These are phyloP conservation scores for Troides aeacus DNA, from an alignment of 2,888 invertebrate species.

Conservation along the genomic window DNA sequence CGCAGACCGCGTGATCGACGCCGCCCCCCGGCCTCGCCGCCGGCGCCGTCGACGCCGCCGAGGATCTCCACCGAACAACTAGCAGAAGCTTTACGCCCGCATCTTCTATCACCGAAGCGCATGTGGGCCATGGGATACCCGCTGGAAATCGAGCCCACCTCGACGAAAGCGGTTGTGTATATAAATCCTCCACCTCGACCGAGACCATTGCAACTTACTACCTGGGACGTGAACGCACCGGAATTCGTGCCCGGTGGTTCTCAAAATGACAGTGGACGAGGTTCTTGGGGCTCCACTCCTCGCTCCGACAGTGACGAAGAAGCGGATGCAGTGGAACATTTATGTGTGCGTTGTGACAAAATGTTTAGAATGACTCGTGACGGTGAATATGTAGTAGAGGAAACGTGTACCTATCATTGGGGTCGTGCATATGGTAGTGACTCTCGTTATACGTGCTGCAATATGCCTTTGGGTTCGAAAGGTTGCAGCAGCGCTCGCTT, in stretches of 20 bases:
- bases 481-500: conserved; percentile 84
- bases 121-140: conserved; percentile 87
- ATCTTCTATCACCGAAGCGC: conserved; percentile 81
- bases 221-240: conserved; percentile 84
- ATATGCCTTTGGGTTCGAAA: conserved; percentile 62
- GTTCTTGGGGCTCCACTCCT: conserved; percentile 78
- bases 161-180: conserved; percentile 82
- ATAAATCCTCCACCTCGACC: conserved; percentile 77
- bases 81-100: conserved; percentile 79
- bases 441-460: conserved; percentile 84
- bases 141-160: conserved; percentile 80
- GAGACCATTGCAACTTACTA: conserved; percentile 55
- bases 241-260: conserved; percentile 82
- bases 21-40: conserved; percentile 67
- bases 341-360: conserved; percentile 86
- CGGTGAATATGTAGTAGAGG: conserved; percentile 86
- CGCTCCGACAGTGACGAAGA: conserved; percentile 80
- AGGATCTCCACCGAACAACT: conserved; percentile 80
- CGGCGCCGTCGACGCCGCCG: conserved; percentile 61
- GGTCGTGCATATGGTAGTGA: conserved; percentile 84
- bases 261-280: conserved; percentile 77
- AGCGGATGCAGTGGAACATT: conserved; percentile 79
- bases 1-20: conserved; percentile 71
- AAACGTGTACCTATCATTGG: conserved; percentile 93
- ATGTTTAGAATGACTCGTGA: conserved; percentile 85